Evolutionary conservation across 2,797 vertebrate species (phyloP).

Genomic region (Sylvilagus floridanus): DNA sequence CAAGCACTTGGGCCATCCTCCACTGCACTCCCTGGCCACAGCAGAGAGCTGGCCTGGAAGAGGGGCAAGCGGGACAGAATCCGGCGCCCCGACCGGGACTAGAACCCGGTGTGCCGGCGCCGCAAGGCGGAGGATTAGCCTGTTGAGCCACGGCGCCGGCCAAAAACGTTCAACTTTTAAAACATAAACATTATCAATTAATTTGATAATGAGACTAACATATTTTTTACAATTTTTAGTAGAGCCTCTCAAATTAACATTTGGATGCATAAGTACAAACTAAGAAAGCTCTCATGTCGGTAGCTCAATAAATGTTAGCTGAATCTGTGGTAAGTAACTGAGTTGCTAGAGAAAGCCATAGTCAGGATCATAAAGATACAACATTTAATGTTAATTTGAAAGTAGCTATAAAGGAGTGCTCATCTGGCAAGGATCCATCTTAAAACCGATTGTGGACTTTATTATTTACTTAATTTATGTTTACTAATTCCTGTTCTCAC

Average conservation of each 20-base stretch:
- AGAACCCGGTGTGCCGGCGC: too few species aligned
- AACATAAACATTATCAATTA: background rate
- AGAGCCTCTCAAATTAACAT: background rate
- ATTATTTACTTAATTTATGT: background rate
- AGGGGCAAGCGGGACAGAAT: too few species aligned
- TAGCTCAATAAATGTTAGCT: background rate
- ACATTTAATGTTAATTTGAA: conserved; percentile 10
- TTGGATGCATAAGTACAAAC: background rate
- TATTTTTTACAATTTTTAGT: background rate
- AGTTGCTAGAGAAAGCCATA: background rate
- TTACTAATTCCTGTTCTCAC: background rate
- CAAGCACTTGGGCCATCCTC: too few species aligned
- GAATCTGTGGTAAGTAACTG: background rate
- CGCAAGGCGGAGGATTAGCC: too few species aligned
- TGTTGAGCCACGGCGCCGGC: too few species aligned
- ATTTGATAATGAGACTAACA: background rate
- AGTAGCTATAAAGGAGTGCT: background rate
- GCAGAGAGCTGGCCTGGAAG: too few species aligned
- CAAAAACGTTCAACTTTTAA: background rate
- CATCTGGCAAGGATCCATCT: background rate
- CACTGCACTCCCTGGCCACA: too few species aligned
- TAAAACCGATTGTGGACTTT: conserved; percentile 2
- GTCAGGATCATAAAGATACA: background rate
- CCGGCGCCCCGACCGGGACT: too few species aligned
- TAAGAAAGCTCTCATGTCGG: background rate